Conservation (phyloP, 2,888 invertebrate species). For the Agrochola litura region DNA sequence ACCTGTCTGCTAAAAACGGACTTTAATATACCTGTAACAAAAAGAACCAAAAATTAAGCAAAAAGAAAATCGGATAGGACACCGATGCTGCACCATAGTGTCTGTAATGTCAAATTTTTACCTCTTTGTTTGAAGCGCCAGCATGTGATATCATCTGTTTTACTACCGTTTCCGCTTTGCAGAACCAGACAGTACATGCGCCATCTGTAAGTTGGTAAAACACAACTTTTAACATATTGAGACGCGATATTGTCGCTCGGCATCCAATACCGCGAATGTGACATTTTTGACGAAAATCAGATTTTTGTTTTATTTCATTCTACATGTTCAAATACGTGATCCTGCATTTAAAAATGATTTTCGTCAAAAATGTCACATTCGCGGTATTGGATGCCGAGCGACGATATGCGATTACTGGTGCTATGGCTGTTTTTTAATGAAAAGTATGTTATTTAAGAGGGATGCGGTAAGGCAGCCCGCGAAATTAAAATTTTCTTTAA, state of each 20-base stretch:
- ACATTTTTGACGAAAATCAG: too few relatives aligned
- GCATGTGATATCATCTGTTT: background rate
- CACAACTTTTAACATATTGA: background rate
- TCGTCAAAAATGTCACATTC: too few relatives aligned
- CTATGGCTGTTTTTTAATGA: background rate
- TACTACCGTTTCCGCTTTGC: background rate
- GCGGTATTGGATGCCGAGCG: too few relatives aligned
- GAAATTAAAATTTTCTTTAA: too few relatives aligned
- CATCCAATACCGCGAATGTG: too few relatives aligned
- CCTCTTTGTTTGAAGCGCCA: constrained; percentile 6
- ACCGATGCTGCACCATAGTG: background rate
- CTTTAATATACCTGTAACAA: constrained; percentile 42
- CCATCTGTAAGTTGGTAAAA: constrained; percentile 20
- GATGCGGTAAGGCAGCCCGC: too few relatives aligned
- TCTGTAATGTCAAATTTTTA: background rate
- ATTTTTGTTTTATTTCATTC: too few relatives aligned
- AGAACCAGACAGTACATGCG: background rate
- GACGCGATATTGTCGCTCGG: background rate
- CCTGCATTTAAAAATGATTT: too few relatives aligned
- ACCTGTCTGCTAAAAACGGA: background rate
- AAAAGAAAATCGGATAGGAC: background rate
- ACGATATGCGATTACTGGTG: background rate
- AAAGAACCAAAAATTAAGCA: background rate
- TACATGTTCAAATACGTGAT: too few relatives aligned
- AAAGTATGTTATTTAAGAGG: background rate